Conservation (phyloP, 2,797 vertebrate species). For the Jordanella pulchra region DNA sequence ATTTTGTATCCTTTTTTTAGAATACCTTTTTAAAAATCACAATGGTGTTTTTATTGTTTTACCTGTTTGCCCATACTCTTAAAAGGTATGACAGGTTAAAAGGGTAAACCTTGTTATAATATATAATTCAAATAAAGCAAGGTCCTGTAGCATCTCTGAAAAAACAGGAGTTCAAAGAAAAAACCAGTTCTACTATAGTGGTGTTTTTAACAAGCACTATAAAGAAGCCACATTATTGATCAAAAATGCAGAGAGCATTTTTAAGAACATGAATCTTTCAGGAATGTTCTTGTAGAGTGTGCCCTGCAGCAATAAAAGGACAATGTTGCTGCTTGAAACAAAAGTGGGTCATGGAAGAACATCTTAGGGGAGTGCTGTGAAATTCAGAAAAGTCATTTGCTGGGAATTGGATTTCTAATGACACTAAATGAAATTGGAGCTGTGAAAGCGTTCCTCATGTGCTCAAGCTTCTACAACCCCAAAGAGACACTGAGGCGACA, state of each 20-base stretch:
- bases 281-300: constrained; percentile 26
- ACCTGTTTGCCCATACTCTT: not conserved
- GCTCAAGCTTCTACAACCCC: constrained; percentile 59
- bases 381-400: constrained; percentile 79
- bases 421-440: constrained; percentile 78
- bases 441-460: constrained; percentile 59
- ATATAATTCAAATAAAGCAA: not conserved
- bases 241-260: constrained; percentile 4
- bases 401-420: constrained; percentile 83
- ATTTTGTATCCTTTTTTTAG: not conserved
- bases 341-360: constrained; percentile 70
- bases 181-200: constrained; percentile 37
- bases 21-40: not conserved
- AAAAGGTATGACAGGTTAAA: not conserved
- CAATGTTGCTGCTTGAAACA: constrained; percentile 43
- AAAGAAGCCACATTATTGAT: constrained; percentile 4
- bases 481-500: constrained; percentile 56
- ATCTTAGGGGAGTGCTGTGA: constrained; percentile 72
- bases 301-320: constrained; percentile 25
- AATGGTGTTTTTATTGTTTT: not conserved
- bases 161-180: constrained; percentile 40
- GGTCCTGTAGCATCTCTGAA: constrained; percentile 19
- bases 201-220: constrained; percentile 8
- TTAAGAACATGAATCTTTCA: constrained; percentile 21
- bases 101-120: not conserved